Base-by-base conservation (phyloP, 1,140 invertebrate genomes). In the Pinna nobilis region DNA sequence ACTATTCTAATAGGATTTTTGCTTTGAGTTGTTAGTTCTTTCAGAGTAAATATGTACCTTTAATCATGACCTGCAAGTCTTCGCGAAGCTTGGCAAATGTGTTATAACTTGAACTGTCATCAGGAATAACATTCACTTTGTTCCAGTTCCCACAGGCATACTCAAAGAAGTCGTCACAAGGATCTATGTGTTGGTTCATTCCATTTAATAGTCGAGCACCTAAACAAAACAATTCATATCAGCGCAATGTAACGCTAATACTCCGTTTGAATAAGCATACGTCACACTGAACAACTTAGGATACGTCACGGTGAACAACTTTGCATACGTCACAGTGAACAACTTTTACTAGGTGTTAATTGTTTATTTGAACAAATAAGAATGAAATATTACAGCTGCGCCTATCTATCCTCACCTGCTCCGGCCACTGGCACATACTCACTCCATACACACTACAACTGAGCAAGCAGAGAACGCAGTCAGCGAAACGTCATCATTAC, bases 71-170 rank as follows among this genome's bases (percentile, higher is more conserved):
- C 89, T 97, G 95, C 50, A 97, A 90, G 80, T 96, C 94, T 87
- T 97, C 95, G 1, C 94, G 93, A 66, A 97, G 91, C 15, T 95
- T 94, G 89, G 97, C 95, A 84, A 97, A 97, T 0, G 95, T 96
- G 81, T 93, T 95, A 60, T 96, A 95, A 20, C 94, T 95, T 75
- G 95, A 93, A 77, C 93, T 91, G 83, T 97, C 96, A 83, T 97
- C 96, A 0, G 96, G 96, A 80, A 97, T 97, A 3, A 95, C 91
- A 90, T 97, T 94, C 68, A 93, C 92, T 80, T 93, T 93, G 85
- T 97, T 97, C 95, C 96, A 97, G 1, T 94, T 93, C 1, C 95
- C 95, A 74, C 95, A 96, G 0, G 95, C 95, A 83, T 93, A 97
- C 88, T 96, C 94, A 89, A 96, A 97, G 89, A 97, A 97, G 86